These are phyloP conservation scores for Alloplasta piceator DNA, from an alignment of 2,888 invertebrate genomes.

Conservation along the genomic window DNA sequence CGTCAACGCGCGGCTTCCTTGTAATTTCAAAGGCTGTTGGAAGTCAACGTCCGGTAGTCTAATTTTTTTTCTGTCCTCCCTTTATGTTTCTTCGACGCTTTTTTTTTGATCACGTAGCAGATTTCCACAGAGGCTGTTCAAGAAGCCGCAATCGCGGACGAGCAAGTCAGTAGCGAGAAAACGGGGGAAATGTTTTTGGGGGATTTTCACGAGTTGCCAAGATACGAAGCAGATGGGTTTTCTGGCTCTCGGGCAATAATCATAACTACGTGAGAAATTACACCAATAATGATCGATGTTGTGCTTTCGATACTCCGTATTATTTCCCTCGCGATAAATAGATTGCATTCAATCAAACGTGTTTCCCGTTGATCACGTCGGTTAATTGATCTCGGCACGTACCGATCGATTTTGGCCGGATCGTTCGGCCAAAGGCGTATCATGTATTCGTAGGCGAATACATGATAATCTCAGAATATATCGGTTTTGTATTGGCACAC, in stretches of 20 bases:
- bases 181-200: background rate
- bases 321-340: background rate
- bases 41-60: constrained; percentile 50
- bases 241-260: background rate
- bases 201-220: constrained; percentile 28
- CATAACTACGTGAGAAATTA: background rate
- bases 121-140: constrained; percentile 1
- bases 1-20: constrained; percentile 32
- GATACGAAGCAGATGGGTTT: constrained; percentile 12
- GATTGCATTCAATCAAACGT: background rate
- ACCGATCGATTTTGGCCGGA: constrained; percentile 3
- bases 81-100: background rate
- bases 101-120: background rate
- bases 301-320: background rate
- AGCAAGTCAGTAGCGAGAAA: constrained; percentile 34
- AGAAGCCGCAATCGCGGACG: constrained; percentile 24
- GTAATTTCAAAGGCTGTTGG: constrained; percentile 28
- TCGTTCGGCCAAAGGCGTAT: constrained; percentile 8
- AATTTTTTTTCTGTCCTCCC: constrained; percentile 19
- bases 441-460: constrained; percentile 20
- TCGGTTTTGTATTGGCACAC: background rate
- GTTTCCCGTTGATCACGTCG: constrained; percentile 3
- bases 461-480: constrained; percentile 35
- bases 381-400: constrained; percentile 36
- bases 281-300: too few species aligned